These are phyloP conservation scores for Tipula unca DNA, from an alignment of 2,888 invertebrate genomes.

Conservation along the genomic window DNA sequence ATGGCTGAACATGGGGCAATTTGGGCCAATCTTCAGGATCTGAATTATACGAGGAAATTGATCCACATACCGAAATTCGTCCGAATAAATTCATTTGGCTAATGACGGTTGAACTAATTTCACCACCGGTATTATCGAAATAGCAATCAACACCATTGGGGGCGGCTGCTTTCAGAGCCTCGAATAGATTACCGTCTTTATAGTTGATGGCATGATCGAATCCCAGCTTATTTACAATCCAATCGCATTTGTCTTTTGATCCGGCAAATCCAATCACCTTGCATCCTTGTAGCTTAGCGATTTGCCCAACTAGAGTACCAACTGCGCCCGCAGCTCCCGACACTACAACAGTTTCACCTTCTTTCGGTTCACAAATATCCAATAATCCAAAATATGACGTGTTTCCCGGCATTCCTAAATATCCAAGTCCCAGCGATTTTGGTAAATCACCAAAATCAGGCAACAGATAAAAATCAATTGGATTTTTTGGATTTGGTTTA, in stretches of 20 bases:
- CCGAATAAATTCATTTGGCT: constrained; percentile 54
- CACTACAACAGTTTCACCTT: constrained; percentile 63
- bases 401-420: constrained; percentile 63
- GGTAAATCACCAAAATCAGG: constrained; percentile 53
- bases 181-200: constrained; percentile 49
- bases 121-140: constrained; percentile 67
- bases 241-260: constrained; percentile 59
- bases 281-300: constrained; percentile 63
- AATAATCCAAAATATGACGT: constrained; percentile 68
- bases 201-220: constrained; percentile 66
- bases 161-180: constrained; percentile 50
- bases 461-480: constrained; percentile 29
- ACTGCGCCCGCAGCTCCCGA: constrained; percentile 72
- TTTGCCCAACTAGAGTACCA: constrained; percentile 68
- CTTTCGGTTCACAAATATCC: constrained; percentile 60
- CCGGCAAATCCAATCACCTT: constrained; percentile 64
- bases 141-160: constrained; percentile 68
- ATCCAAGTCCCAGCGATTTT: constrained; percentile 54
- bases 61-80: constrained; percentile 55
- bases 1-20: constrained; percentile 44
- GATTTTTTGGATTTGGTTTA: constrained; percentile 31
- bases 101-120: constrained; percentile 50
- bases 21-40: constrained; percentile 29
- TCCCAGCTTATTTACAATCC: constrained; percentile 53
- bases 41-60: constrained; percentile 55